Evolutionary conservation across 2,888 invertebrate genomes (phyloP), one percentile per base, ranked within the genome.

Genomic region (Rhagophthalmus giganteus): DNA sequence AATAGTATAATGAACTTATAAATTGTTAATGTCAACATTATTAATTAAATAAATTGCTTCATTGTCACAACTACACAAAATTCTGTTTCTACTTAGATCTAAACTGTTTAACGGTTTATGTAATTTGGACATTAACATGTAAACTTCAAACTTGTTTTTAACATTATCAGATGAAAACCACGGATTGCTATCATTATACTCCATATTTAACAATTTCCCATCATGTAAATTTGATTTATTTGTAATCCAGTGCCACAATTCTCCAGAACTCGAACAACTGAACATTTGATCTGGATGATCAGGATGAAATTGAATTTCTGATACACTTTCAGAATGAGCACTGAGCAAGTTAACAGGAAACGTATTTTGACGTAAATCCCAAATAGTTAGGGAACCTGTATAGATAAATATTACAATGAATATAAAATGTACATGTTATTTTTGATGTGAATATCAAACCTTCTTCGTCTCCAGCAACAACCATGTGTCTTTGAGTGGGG

Each of bases 241-340:
- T 65, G 85, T 84, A 55, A 88, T 86, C 94, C 94, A 95, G 67
- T 93, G 90, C 90, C 93, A 94, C 2, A 94, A 74, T 70, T 92
- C 89, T 0, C 94, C 94, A 33, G 86, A 84, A 38, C 81, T 79
- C 0, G 94, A 90, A 66, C 89, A 86, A 0, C 90, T 88, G 58
- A 92, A 87, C 1, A 95, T 69, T 72, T 91, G 91, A 44, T 90
- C 86, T 0, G 94, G 92, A 64, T 89, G 83, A 49, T 87, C 85
- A 0, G 87, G 89, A 74, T 95, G 94, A 67, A 94, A 95, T 46
- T 86, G 82, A 61, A 94, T 84, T 74, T 94, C 94, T n/a, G 85
- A 85, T 10, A 94, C 87, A 57, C 85, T 79, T 35, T 84, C 82
- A 1, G 81, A 76, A 69, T 90, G 89, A 33, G 91, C 93, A 46